phyloP scores from a whole-genome alignment of 2,888 invertebrate genomes.

The Sinodicranocentrus sp. region DNA sequence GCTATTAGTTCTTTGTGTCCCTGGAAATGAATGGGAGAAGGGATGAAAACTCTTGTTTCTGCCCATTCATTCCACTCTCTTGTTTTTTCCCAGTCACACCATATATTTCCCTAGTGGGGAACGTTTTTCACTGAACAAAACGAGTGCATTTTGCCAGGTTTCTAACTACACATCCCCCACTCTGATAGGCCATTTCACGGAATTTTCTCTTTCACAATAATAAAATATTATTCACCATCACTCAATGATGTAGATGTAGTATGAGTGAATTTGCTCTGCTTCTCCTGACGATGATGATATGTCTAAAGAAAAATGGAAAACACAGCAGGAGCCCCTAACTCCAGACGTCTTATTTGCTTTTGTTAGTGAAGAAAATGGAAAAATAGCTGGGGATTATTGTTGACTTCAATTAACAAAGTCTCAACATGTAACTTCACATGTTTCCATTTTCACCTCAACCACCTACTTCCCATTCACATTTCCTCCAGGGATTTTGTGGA shows the following conservation, averaged over 20 bases:
- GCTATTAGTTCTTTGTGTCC: constrained; percentile 63
- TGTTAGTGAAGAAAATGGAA: constrained; percentile 17
- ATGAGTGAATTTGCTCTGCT: no score
- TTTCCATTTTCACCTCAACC: background rate
- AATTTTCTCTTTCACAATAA: no score
- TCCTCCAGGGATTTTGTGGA: no score
- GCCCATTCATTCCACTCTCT: constrained; percentile 28
- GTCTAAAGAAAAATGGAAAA: background rate
- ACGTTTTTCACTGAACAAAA: background rate
- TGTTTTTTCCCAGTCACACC: constrained; percentile 13
- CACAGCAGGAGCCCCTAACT: background rate
- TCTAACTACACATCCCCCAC: no score
- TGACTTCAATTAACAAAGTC: background rate
- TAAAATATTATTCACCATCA: no score
- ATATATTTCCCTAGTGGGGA: background rate
- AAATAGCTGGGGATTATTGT: background rate
- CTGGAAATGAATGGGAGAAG: constrained; percentile 38
- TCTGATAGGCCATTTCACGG: no score
- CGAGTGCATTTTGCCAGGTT: no score
- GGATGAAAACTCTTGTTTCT: constrained; percentile 10
- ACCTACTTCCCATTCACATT: background rate
- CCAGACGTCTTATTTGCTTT: background rate
- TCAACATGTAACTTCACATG: background rate
- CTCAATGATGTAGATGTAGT: no score
- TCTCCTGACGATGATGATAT: no score